Percentiles rank a stretch among this genome's conserved stretches.
Conservation (phyloP, 2,888 invertebrate genomes). For the Cheilosia grossa region DNA sequence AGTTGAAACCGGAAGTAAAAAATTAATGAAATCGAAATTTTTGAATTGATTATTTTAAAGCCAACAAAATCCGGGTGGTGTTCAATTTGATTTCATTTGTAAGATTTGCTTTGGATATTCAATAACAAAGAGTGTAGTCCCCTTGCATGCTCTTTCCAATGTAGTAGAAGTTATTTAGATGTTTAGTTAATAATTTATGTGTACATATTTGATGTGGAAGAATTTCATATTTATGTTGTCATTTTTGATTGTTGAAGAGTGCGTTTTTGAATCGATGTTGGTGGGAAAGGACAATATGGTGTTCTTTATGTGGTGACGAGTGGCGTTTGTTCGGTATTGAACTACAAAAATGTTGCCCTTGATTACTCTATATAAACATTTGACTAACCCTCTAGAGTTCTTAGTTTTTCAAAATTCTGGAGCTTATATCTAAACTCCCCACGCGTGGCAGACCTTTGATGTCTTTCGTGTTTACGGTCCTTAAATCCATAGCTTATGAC, state of each 20-base stretch:
- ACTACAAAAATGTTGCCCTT: too few species aligned
- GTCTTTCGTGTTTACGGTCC: too few species aligned
- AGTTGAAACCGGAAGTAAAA: conserved; percentile 26
- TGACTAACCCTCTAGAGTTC: too few species aligned
- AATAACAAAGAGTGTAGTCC: conserved; percentile 49
- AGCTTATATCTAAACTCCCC: too few species aligned
- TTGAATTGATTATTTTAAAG: neutral
- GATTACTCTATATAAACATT: too few species aligned
- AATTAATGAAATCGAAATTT: neutral
- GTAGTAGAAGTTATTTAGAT: conserved; percentile 18
- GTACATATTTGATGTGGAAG: conserved; percentile 1
- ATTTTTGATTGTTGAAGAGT: neutral
- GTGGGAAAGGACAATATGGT: conserved; percentile 2
- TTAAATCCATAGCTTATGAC: too few species aligned
- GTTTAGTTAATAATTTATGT: conserved; percentile 5
- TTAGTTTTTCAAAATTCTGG: too few species aligned
- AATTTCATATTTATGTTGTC: conserved; percentile 28
- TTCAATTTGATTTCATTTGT: conserved; percentile 52
- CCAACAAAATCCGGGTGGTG: conserved; percentile 61
- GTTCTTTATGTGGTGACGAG: neutral
- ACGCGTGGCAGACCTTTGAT: too few species aligned
- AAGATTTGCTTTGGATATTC: conserved; percentile 6
- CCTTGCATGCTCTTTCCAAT: conserved; percentile 49
- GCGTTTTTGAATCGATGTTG: conserved; percentile 21
- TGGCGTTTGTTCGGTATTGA: neutral